These are phyloP conservation scores for Dastarcus helophoroides DNA, from an alignment of 2,888 invertebrate species.

Conservation along the genomic window DNA sequence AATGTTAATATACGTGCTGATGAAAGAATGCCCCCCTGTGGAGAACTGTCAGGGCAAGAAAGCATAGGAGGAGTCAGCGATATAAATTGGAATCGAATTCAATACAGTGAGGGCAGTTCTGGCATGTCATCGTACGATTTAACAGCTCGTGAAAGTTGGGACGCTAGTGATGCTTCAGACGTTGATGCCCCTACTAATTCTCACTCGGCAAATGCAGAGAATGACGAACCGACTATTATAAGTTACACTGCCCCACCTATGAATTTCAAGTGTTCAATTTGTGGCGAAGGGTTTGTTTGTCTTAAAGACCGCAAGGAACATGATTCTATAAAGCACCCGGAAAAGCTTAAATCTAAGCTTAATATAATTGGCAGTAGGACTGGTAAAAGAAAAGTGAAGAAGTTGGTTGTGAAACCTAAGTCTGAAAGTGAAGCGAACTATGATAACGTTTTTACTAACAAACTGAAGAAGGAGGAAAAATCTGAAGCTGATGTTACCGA, in stretches of 20 bases:
- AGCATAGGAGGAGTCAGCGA: conserved; percentile 72
- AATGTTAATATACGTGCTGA: conserved; percentile 74
- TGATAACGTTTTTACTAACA: conserved; percentile 34
- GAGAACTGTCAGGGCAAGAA: conserved; percentile 78
- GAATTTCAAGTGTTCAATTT: conserved; percentile 47
- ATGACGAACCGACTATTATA: conserved; percentile 27
- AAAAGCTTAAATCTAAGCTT: conserved; percentile 28
- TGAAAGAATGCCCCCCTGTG: conserved; percentile 78
- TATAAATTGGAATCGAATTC: conserved; percentile 63
- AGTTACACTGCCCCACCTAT: conserved; percentile 33
- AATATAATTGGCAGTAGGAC: conserved; percentile 23
- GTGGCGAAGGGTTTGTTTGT: conserved; percentile 46
- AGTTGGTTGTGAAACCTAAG: conserved; percentile 28
- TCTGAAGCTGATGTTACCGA: conserved; percentile 31
- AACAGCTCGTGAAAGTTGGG: conserved; percentile 57
- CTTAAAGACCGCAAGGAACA: conserved; percentile 54
- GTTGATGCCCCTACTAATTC: conserved; percentile 19
- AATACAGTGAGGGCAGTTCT: conserved; percentile 44
- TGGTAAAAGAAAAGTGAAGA: conserved; percentile 28
- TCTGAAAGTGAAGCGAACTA: conserved; percentile 30
- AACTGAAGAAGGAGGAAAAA: conserved; percentile 26
- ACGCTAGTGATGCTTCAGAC: conserved; percentile 56
- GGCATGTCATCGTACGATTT: conserved; percentile 46
- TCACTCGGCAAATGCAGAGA: conserved; percentile 15
- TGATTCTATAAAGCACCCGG: conserved; percentile 43